Base-by-base conservation (phyloP, 2,888 invertebrate genomes). In the Choristoneura rosaceana region DNA sequence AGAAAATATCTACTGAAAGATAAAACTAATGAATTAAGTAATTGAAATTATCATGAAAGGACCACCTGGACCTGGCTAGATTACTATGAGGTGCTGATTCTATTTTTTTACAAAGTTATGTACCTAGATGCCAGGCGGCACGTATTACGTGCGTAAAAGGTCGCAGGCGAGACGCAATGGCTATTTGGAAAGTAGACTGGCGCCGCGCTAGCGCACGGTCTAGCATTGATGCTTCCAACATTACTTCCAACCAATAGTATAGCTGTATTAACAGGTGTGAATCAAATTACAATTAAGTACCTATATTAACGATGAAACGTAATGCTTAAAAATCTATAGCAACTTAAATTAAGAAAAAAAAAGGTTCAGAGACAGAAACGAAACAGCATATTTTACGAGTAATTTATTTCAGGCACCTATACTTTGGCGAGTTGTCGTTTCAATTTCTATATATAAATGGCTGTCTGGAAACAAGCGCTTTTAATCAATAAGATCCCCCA, bases 161-260 rank as follows among this genome's bases (percentile, higher is more conserved):
- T 93, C 93, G 91, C 88, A 89, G 90, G 87, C 92, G 89, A 93
- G 93, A 93, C 93, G 79, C 83, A 88, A 91, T 93, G 92, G 93
- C 91, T 92, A 91, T 90, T 90, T 90, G 90, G 90, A 93, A 93
- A 93, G 93, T 92, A 83, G 92, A 87, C 81, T 90, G 93, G 93
- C 93, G 93, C 93, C 93, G 43, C 65, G 66, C 61, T 8, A 34
- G 15, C 59, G 58, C 43, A 62, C 17, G 17, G 4, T 25, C 38
- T 55, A 17, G 55, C 25, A 25, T 55, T 25, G 17, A 55, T 12
- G 55, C 25, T 25, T 25, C 12, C 55, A 55, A 17, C 55, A 9
- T 25, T 12, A 25, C 25, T 55, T 25, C 12, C 55, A 55, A 17
- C 25, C 55, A 55, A 55, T 55, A 25, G 9, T 55, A 25, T 10